Evolutionary conservation across 2,888 invertebrate genomes (phyloP).

Genomic region (Eurois occulta): DNA sequence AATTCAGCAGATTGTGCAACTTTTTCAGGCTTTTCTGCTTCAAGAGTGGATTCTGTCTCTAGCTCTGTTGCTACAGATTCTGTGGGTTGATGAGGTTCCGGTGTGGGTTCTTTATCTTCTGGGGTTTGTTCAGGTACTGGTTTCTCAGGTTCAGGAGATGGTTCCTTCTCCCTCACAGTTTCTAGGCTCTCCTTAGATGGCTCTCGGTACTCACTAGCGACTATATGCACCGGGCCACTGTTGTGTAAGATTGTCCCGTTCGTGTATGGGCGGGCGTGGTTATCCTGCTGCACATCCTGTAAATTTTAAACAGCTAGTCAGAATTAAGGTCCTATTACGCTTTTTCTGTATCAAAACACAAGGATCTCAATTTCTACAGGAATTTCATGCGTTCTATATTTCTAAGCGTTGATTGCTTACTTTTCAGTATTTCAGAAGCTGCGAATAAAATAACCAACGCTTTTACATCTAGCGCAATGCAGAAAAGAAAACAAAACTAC

Average conservation of each 20-base stretch:
- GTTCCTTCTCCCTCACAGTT: slow-evolving; percentile 63
- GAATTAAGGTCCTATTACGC: not conserved
- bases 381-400: slow-evolving; percentile 44
- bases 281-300: slow-evolving; percentile 87
- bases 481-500: slow-evolving; percentile 32
- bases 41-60: slow-evolving; percentile 59
- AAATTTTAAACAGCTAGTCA: slow-evolving; percentile 27
- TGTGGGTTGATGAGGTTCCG: slow-evolving; percentile 32
- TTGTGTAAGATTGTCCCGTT: slow-evolving; percentile 85
- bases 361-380: slow-evolving; percentile 25
- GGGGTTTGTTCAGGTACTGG: slow-evolving; percentile 42
- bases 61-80: slow-evolving; percentile 35
- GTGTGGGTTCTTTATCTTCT: slow-evolving; percentile 49
- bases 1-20: slow-evolving; percentile 27
- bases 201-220: slow-evolving; percentile 83
- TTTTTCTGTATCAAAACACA: not conserved
- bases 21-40: slow-evolving; percentile 55
- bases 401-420: slow-evolving; percentile 39
- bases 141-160: slow-evolving; percentile 59
- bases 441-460: slow-evolving; percentile 29
- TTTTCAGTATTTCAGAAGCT: slow-evolving; percentile 19
- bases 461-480: slow-evolving; percentile 31
- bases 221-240: slow-evolving; percentile 85
- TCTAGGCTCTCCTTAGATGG: slow-evolving; percentile 75
- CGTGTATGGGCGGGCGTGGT: slow-evolving; percentile 84